These are phyloP conservation scores for Crossoptilon crossoptilon DNA, from an alignment of 2,797 vertebrate genomes.

Conservation along the genomic window DNA sequence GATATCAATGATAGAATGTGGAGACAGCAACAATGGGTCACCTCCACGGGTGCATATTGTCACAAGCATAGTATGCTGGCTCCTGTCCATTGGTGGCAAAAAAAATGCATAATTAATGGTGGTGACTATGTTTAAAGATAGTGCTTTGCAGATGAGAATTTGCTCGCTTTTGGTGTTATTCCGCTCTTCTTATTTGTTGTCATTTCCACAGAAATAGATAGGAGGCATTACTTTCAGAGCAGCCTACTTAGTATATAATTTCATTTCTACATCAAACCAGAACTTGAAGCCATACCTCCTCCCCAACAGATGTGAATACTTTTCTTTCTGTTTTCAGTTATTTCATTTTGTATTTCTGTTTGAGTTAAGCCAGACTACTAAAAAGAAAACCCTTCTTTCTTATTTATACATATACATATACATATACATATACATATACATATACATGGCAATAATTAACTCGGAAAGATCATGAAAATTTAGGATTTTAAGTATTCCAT, in stretches of 20 bases:
- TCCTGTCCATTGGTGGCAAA: not conserved
- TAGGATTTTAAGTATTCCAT: not conserved
- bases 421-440: no score
- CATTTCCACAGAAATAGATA: not conserved
- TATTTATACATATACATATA: not conserved
- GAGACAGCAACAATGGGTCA: no score
- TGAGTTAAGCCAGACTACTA: not conserved
- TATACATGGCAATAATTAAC: not conserved
- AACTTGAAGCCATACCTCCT: not conserved
- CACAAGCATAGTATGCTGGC: no score
- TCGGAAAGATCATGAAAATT: not conserved
- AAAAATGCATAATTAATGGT: not conserved
- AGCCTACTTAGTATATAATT: not conserved
- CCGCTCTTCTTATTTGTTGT: not conserved
- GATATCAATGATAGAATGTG: not conserved
- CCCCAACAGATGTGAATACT: not conserved
- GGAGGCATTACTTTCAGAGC: not conserved
- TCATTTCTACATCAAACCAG: not conserved
- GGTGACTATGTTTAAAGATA: not conserved
- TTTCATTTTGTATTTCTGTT: not conserved
- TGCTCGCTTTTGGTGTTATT: not conserved
- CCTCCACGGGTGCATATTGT: no score
- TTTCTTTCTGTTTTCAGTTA: not conserved
- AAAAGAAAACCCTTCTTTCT: not conserved
- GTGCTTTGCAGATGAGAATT: not conserved